Evolutionary conservation across 2,888 invertebrate species (phyloP).

Genomic region (Leptinotarsa tumamoca): DNA sequence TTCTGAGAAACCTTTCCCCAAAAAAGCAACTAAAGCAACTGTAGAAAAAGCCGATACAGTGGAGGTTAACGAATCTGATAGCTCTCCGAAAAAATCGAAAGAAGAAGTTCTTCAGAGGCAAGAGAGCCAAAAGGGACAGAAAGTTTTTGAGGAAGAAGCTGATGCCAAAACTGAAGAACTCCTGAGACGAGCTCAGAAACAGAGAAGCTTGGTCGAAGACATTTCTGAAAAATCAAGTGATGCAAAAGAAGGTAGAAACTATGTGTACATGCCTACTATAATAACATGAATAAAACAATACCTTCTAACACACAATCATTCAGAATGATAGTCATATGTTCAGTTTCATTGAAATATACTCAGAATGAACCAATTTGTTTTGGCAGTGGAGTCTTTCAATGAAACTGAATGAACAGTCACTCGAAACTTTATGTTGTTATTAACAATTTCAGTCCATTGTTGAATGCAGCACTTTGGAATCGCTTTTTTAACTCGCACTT

Average conservation of each 20-base stretch:
- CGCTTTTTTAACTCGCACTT: constrained; percentile 2
- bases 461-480: not conserved
- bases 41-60: constrained; percentile 51
- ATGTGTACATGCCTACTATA: constrained; percentile 20
- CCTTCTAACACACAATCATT: not conserved
- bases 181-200: constrained; percentile 74
- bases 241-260: constrained; percentile 54
- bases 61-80: constrained; percentile 43
- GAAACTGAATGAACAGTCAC: not conserved
- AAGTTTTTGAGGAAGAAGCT: constrained; percentile 68
- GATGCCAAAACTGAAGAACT: constrained; percentile 75
- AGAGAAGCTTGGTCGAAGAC: constrained; percentile 78
- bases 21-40: constrained; percentile 55
- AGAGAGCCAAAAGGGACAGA: constrained; percentile 55
- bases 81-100: constrained; percentile 42
- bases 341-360: not conserved
- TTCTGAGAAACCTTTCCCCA: constrained; percentile 60
- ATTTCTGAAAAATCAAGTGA: constrained; percentile 68
- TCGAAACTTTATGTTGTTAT: not conserved
- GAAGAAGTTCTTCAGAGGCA: constrained; percentile 49
- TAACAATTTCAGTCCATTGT: not conserved
- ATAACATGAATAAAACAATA: constrained; percentile 11
- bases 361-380: not conserved
- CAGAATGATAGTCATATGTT: not conserved
- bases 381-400: not conserved